Evolutionary conservation across 2,888 invertebrate genomes (phyloP).

Genomic region (Hoplodrina ambigua): DNA sequence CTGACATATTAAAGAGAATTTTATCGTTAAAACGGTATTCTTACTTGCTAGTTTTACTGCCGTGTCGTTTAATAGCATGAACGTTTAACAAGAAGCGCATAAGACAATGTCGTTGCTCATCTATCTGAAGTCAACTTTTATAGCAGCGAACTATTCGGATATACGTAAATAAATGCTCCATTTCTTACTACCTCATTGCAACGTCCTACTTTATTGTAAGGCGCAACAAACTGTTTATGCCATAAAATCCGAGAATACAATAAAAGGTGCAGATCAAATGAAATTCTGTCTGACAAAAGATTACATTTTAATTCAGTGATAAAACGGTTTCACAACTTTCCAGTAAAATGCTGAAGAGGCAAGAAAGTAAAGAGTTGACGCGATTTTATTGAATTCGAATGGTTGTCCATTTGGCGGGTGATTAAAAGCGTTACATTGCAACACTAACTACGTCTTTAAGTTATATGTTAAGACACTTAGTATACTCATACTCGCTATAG

Average conservation of each 20-base stretch:
- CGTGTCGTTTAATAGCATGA: not conserved
- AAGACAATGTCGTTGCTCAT: not conserved
- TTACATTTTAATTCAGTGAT: constrained; percentile 80
- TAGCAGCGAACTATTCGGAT: constrained; percentile 19
- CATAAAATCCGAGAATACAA: constrained; percentile 71
- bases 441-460: no score
- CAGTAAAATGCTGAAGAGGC: constrained; percentile 12
- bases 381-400: constrained; percentile 20
- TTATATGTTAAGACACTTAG: no score
- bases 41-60: not conserved
- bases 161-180: constrained; percentile 36
- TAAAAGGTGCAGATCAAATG: constrained; percentile 75
- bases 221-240: constrained; percentile 67
- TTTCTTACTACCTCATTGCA: constrained; percentile 33
- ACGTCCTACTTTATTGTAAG: constrained; percentile 32
- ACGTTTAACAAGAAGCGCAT: not conserved
- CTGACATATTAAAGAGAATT: not conserved
- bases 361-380: constrained; percentile 29
- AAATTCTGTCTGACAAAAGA: constrained; percentile 75
- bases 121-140: not conserved
- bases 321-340: constrained; percentile 71
- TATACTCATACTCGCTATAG: no score
- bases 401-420: constrained; percentile 2
- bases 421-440: constrained; percentile 8
- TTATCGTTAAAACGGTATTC: not conserved